Percentiles rank a stretch among this genome's conserved stretches.
Conservation (phyloP, 2,113 vertebrate genomes). For the Equus quagga region DNA sequence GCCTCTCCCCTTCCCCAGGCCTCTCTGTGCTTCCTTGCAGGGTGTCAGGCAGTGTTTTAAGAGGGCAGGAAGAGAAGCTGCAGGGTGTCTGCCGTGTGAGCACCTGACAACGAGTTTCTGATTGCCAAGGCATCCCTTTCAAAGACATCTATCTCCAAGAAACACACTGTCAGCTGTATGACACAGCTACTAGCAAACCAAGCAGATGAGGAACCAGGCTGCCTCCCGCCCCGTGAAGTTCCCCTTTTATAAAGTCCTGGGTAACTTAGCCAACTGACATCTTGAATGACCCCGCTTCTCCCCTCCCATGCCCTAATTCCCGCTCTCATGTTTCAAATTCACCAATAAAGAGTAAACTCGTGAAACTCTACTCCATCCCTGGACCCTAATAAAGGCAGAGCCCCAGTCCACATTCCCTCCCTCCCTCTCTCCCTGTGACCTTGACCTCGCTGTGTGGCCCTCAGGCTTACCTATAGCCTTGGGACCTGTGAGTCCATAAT, state of each 20-base stretch:
- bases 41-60: neutral
- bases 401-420: no score
- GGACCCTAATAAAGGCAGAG: neutral
- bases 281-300: neutral
- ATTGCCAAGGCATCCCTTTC: neutral
- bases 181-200: no score
- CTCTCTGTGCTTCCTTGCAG: neutral
- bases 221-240: accelerated
- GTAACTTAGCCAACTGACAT: neutral
- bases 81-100: neutral
- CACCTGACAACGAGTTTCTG: neutral
- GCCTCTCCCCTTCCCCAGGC: neutral
- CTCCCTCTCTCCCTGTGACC: neutral
- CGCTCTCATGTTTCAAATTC: neutral
- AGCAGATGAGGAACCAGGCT: neutral
- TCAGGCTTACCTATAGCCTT: no score
- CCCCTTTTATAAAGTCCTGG: neutral
- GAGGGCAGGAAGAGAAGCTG: neutral
- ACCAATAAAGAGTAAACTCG: neutral
- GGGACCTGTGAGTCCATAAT: neutral
- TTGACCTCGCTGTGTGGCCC: neutral
- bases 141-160: neutral
- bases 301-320: neutral
- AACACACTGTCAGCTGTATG: neutral
- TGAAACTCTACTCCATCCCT: neutral